Evolutionary conservation across 2,797 vertebrate genomes (phyloP), one percentile per base, ranked within the genome.

Genomic region (Cynodonichthys magdalenae): DNA sequence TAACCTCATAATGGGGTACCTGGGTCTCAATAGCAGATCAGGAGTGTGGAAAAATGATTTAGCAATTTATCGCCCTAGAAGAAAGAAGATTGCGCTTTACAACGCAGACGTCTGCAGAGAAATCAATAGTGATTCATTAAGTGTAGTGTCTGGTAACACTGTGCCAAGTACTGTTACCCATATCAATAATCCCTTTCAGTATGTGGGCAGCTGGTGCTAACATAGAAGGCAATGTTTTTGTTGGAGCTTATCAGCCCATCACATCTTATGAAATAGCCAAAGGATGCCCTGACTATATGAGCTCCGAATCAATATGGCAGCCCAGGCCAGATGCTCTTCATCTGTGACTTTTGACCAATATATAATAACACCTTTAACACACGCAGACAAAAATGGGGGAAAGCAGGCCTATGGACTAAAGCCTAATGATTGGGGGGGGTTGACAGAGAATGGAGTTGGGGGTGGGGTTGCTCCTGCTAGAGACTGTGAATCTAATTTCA

Each of bases 401-500:
- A 47, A 90, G 89, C 80, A 78, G 84, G 84, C 80, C 74, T 83
- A 80, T 74, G 82, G 86, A 77, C 80, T 71, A 69, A 67, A 66
- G 85, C 80, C 84, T 92, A 90, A 92, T 92, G 89, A 90, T 77
- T 70, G 71, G 41, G 68, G 62, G 58, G 15, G 24, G 67, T 63
- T 31, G 42, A 66, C 15, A 15, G 60, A 3, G 41, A 47, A 44
- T 42, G 53, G 67, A 29, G 78, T 88, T 72, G 71, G 69, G 69
- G 64, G 60, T 41, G 62, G 69, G 53, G 53, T 28, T 44, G 53
- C 81, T 84, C 77, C 77, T 86, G 84, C 81, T 82, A 83, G 81
- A 89, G 89, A 89, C 87, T 92, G 87, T 91, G 90, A 93, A 92
- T 92, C 88, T 92, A 91, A 93, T 94, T 94, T 94, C 92, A 92